Percentiles rank a stretch among this genome's conserved stretches.
Evolutionary conservation across 2,113 vertebrate species (phyloP).

Genomic region (Todiramphus saurophagus): DNA sequence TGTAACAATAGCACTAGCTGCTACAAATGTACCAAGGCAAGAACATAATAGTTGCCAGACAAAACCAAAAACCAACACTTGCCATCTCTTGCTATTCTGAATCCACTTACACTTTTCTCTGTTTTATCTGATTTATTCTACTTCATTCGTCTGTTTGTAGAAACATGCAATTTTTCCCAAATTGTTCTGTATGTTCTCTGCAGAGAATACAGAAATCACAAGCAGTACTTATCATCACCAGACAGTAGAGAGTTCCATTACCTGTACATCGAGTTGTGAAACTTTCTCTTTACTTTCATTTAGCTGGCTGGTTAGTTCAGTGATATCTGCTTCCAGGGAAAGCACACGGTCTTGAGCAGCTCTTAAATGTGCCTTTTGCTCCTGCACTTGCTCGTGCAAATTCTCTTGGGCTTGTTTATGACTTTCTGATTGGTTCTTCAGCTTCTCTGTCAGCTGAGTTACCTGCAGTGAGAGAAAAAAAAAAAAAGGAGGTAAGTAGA

Average conservation of each 20-base stretch:
- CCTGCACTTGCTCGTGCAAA: slow-evolving; percentile 94
- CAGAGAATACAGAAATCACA: background rate
- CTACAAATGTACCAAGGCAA: background rate
- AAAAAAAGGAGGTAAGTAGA: background rate
- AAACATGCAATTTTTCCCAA: background rate
- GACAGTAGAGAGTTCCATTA: slow-evolving; percentile 39
- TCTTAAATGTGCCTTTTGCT: slow-evolving; percentile 90
- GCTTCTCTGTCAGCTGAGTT: slow-evolving; percentile 90
- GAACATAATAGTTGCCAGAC: background rate
- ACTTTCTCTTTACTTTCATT: slow-evolving; percentile 92
- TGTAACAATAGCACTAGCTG: background rate
- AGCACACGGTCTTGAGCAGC: slow-evolving; percentile 90
- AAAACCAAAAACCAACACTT: background rate
- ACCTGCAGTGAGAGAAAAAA: slow-evolving; percentile 76
- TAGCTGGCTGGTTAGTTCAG: slow-evolving; percentile 86
- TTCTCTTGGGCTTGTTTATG: slow-evolving; percentile 98
- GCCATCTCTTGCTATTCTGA: background rate
- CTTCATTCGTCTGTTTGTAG: background rate
- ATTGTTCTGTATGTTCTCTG: background rate
- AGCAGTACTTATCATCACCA: background rate
- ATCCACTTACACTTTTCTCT: background rate
- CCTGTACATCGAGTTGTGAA: slow-evolving; percentile 92
- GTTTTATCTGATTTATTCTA: background rate
- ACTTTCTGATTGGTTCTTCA: slow-evolving; percentile 98
- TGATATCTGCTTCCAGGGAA: slow-evolving; percentile 83